Percentiles rank a stretch among this genome's conserved stretches.
Conservation (phyloP, 2,888 invertebrate genomes). For the Ormyrus pomaceus region DNA sequence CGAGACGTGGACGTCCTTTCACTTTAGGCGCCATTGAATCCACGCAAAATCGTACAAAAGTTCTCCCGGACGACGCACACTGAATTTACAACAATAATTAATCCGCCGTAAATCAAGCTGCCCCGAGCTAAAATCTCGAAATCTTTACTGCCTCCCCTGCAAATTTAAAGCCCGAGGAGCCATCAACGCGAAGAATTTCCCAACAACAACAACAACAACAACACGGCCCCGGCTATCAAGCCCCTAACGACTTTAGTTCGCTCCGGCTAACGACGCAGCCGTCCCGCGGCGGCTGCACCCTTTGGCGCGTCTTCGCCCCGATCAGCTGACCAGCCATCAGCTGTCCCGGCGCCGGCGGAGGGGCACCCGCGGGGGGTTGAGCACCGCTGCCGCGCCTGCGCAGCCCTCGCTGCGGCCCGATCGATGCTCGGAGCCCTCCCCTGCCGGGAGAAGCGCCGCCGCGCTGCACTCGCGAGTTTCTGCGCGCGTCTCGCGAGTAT, state of each 20-base stretch:
- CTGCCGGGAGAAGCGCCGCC: too few relatives aligned
- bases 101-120: too few relatives aligned
- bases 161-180: too few relatives aligned
- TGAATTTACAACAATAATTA: too few relatives aligned
- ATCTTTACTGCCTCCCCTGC: too few relatives aligned
- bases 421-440: conserved; percentile 45
- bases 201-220: neutral
- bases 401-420: neutral
- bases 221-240: neutral
- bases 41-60: too few relatives aligned
- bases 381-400: conserved; percentile 61
- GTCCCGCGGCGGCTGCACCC: neutral
- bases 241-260: conserved; percentile 12
- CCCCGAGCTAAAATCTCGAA: too few relatives aligned
- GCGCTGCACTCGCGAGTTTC: neutral
- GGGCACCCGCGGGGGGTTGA: conserved; percentile 54
- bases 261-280: neutral
- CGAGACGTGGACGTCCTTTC: too few relatives aligned
- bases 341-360: conserved; percentile 57
- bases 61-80: too few relatives aligned
- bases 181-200: too few relatives aligned
- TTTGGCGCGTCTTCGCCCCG: conserved; percentile 53
- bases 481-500: neutral
- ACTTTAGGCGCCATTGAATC: too few relatives aligned
- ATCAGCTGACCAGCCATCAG: conserved; percentile 72